These are phyloP conservation scores for Eupeodes latifasciatus DNA, from an alignment of 2,888 invertebrate genomes.

Conservation along the genomic window DNA sequence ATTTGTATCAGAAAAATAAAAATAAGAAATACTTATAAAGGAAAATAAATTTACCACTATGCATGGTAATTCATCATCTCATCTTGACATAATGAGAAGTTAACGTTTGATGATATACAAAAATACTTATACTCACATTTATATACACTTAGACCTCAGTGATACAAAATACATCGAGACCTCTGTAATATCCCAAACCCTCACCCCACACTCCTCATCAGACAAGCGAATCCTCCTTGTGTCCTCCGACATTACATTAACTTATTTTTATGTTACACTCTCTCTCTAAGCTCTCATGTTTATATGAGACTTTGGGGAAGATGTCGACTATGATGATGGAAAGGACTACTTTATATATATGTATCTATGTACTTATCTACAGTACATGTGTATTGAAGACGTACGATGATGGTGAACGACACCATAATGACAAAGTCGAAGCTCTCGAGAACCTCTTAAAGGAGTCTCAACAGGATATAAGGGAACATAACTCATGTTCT, in stretches of 20 bases:
- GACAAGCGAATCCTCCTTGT: constrained; percentile 10
- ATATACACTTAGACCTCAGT: not conserved
- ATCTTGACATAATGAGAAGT: constrained; percentile 74
- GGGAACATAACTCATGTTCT: constrained; percentile 67
- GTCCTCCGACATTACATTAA: constrained; percentile 61
- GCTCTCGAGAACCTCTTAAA: constrained; percentile 64
- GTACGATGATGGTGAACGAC: constrained; percentile 60
- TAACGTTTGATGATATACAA: constrained; percentile 55
- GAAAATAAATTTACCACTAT: constrained; percentile 62
- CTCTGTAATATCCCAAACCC: not conserved
- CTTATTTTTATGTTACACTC: constrained; percentile 58
- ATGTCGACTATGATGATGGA: constrained; percentile 11
- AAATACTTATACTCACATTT: not conserved
- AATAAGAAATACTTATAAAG: not conserved
- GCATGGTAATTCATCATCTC: constrained; percentile 73
- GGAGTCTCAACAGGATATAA: constrained; percentile 73
- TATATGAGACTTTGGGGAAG: constrained; percentile 44
- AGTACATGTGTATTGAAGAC: not conserved
- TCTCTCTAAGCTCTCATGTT: constrained; percentile 63
- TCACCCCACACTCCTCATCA: not conserved
- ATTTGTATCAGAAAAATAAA: not conserved
- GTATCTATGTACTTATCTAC: too few species aligned
- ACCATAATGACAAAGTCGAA: constrained; percentile 64
- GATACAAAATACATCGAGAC: too few species aligned
- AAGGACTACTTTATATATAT: constrained; percentile 17